Percentiles rank a stretch among this genome's conserved stretches.
Evolutionary conservation across 2,113 vertebrate species (phyloP).

Genomic region (Panthera leo): DNA sequence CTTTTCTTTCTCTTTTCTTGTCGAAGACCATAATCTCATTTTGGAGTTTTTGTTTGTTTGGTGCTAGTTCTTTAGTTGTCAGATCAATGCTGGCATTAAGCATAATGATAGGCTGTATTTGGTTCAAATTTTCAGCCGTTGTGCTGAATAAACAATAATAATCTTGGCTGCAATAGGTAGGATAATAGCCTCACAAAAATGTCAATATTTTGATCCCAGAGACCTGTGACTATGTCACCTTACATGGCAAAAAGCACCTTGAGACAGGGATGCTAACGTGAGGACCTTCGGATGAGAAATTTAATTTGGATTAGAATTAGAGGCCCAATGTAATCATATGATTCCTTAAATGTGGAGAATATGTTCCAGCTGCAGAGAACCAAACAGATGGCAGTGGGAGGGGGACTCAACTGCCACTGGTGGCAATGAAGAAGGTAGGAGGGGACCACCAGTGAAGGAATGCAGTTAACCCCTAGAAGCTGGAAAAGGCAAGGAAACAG

Average conservation of each 20-base stretch:
- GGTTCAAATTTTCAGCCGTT: background rate
- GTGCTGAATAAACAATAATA: background rate
- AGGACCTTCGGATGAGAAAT: background rate
- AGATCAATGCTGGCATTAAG: background rate
- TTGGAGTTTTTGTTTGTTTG: background rate
- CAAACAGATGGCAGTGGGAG: background rate
- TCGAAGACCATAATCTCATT: background rate
- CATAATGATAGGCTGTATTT: background rate
- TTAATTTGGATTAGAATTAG: background rate
- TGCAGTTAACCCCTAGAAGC: background rate
- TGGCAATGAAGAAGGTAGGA: background rate
- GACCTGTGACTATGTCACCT: background rate
- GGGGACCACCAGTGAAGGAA: rapidly evolving
- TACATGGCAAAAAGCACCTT: background rate
- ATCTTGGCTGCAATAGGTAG: background rate
- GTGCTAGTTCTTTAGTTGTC: background rate
- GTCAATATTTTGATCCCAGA: background rate
- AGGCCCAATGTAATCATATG: background rate
- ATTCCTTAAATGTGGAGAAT: background rate
- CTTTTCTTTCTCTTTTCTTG: background rate
- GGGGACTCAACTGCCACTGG: too few species aligned
- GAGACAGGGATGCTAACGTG: background rate
- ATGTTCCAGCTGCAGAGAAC: background rate
- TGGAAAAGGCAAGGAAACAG: background rate
- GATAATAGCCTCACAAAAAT: background rate